Base-by-base conservation (phyloP, 1,140 invertebrate genomes). In the Drosophila pandora region DNA sequence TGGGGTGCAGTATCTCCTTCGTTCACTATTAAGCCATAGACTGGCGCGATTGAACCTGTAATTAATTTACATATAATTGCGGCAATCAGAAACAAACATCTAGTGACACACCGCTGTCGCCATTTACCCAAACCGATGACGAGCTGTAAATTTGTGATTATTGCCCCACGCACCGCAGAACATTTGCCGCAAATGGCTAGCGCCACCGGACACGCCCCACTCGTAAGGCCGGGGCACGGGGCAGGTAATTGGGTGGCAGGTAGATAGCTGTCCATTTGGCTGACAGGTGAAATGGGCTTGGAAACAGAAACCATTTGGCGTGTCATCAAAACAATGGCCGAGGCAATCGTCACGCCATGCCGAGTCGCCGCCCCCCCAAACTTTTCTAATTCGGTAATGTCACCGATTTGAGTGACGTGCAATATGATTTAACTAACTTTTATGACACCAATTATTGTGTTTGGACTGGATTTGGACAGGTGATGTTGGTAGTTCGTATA, bases 351-450 rank as follows among this genome's bases (percentile, higher is more conserved):
- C 68, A 67, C 68, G 65, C 56, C 75, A 76, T 60, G 61, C 10
- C 34, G 55, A 76, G 73, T 77, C 41, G 50, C 48, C 34, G 68
- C 52, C 55, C 68, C 58, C 37, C 34, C 17, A 17, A 57, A 76
- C 75, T 71, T 75, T 60, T 62, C 70, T 68, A 76, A 87, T 85
- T 80, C 67, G 77, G 69, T 48, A 79, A 78, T 87, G 82, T 78
- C 82, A 82, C 55, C 58, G 63, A 25, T 48, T 63, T 76, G 78
- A 82, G 75, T 82, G 78, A 58, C 78, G 70, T 71, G 60, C 74
- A 69, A 71, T 87, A 73, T 57, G 55, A 77, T 72, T 87, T 79
- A 82, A 87, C 82, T 88, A 87, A 87, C 78, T 87, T 87, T 82
- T 78, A 79, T 87, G 78, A 82, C 82, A 79, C 82, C 83, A 87